Conservation (phyloP, 1,140 invertebrate species). For the Meloidogyne exigua region DNA sequence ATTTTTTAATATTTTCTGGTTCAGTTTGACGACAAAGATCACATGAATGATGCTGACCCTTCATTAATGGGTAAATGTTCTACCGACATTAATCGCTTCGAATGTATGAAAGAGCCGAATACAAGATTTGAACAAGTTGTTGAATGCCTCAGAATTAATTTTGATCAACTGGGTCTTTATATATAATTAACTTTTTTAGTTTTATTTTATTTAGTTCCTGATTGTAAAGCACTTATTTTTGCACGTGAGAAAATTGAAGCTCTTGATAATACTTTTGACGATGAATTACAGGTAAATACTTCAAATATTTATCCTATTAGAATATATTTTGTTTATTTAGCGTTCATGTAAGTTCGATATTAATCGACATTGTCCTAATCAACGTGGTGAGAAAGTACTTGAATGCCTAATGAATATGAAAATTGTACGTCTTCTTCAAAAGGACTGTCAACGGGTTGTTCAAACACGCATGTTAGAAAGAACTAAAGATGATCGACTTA, state of each 20-base stretch:
- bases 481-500: slow-evolving; percentile 53
- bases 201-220: slow-evolving; percentile 45
- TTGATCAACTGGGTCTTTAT: slow-evolving; percentile 46
- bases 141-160: slow-evolving; percentile 67
- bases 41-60: slow-evolving; percentile 72
- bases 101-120: slow-evolving; percentile 69
- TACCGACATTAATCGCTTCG: slow-evolving; percentile 74
- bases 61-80: slow-evolving; percentile 75
- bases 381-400: slow-evolving; percentile 62
- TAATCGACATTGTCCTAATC: slow-evolving; percentile 63
- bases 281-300: slow-evolving; percentile 61
- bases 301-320: too few relatives aligned
- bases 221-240: slow-evolving; percentile 60
- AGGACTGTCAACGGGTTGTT: slow-evolving; percentile 80
- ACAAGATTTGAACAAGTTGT: slow-evolving; percentile 76
- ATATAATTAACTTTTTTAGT: background rate
- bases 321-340: slow-evolving; percentile 35
- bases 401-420: slow-evolving; percentile 69
- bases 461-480: slow-evolving; percentile 78
- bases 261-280: slow-evolving; percentile 58
- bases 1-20: slow-evolving; percentile 15
- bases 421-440: slow-evolving; percentile 77
- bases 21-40: slow-evolving; percentile 63
- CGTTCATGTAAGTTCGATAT: slow-evolving; percentile 53
- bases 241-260: slow-evolving; percentile 61